Base-by-base conservation (phyloP, 2,797 vertebrate genomes). In the Cryptoprocta ferox region DNA sequence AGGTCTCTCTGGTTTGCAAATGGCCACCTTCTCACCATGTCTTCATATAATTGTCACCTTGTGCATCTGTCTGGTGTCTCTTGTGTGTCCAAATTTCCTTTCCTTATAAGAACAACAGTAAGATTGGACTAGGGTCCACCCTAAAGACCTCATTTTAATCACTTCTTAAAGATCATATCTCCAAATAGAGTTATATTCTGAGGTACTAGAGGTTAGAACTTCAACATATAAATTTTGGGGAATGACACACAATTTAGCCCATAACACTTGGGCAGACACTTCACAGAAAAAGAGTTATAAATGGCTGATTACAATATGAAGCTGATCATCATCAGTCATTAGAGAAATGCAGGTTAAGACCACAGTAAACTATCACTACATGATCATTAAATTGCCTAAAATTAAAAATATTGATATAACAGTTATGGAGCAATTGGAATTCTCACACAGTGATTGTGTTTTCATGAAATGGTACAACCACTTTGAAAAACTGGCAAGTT, bases 11-110 rank as follows among this genome's bases (percentile, higher is more conserved):
- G 6, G 37, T 9, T 94, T 66, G 32, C n/a, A 35, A 4, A 11
- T 26, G 21, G 5, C 6, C 5, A 24, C 28, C 42, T 42, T 86
- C 39, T 61, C 21, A 2, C 24, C 28, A 24, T 28, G 12, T 30
- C 63, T 24, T 78, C 32, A 5, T 18, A 1, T 0, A 5, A 4
- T 24, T 35, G 6, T 39, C 14, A 30, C 1, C 28, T n/a, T 16
- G 28, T n/a, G 19, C 32, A 32, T 45, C 21, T 65, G 35, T 68
- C 26, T 42, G 18, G 12, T 32, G 6, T 71, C n/a, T 68, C 30
- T 21, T 10, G 1, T 24, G 11, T 42, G 13, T 68, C 13, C 70
- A 21, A 73, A 53, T 76, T 89, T 56, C 6, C 28, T 68, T 21
- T 39, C 37, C 59, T 35, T 35, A 26, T 26, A 11, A 50, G 5